These are phyloP conservation scores for Chaetophractus vellerosus DNA, from an alignment of 2,797 vertebrate species.

Conservation along the genomic window DNA sequence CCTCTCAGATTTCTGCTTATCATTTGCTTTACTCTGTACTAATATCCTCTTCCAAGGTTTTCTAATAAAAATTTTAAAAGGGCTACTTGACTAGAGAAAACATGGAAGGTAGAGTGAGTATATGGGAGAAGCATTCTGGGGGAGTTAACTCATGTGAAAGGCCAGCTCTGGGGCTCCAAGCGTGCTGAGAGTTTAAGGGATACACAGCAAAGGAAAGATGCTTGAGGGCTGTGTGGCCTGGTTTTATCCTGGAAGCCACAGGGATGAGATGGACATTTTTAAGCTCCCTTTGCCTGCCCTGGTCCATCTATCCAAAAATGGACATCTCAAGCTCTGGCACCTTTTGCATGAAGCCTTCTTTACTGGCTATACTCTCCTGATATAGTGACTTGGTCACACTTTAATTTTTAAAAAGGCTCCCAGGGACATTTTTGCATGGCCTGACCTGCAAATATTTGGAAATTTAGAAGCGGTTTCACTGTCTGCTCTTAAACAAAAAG, in stretches of 20 bases:
- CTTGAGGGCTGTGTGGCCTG: background rate
- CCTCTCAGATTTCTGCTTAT: background rate
- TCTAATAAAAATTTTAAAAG: background rate
- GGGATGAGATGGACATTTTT: background rate
- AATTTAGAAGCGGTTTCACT: background rate
- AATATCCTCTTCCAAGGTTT: background rate
- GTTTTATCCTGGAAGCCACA: background rate
- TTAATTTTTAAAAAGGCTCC: background rate
- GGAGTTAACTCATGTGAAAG: background rate
- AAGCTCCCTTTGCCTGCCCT: background rate
- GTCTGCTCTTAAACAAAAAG: background rate
- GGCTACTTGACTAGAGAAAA: background rate
- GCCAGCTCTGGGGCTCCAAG: background rate
- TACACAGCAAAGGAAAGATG: background rate
- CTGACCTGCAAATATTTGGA: background rate
- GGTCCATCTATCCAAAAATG: background rate
- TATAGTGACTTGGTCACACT: background rate
- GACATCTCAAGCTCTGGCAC: background rate
- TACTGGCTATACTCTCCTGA: background rate
- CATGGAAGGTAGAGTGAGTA: background rate
- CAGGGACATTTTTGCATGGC: background rate
- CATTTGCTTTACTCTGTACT: background rate
- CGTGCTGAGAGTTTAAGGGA: background rate
- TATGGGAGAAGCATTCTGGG: background rate
- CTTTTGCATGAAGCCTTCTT: background rate